Conservation (phyloP, 2,888 invertebrate species). For the Rhamphomyia laevipes region DNA sequence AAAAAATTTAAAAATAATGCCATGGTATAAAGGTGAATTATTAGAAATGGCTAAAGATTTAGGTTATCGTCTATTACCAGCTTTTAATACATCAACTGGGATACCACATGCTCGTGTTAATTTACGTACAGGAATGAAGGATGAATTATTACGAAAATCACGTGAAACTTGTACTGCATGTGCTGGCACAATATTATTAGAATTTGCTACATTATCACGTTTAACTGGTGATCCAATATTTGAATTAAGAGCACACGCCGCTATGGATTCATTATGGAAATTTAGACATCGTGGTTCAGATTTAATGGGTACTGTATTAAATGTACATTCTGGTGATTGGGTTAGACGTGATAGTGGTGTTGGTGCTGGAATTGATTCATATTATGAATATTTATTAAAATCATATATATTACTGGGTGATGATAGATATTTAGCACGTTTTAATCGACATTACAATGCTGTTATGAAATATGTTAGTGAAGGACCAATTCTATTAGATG, state of each 20-base stretch:
- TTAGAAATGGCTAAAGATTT: constrained; percentile 84
- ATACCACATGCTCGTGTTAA: constrained; percentile 95
- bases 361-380: constrained; percentile 98
- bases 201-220: constrained; percentile 91
- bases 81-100: constrained; percentile 95
- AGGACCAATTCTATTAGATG: constrained; percentile 89
- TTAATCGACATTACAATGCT: constrained; percentile 90
- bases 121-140: constrained; percentile 69
- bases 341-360: constrained; percentile 92
- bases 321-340: constrained; percentile 98
- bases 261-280: constrained; percentile 96
- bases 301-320: constrained; percentile 93
- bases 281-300: constrained; percentile 80
- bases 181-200: constrained; percentile 94
- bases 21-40: constrained; percentile 81
- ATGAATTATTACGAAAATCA: constrained; percentile 56
- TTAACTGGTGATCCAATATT: constrained; percentile 84
- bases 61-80: constrained; percentile 85
- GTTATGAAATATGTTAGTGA: constrained; percentile 92
- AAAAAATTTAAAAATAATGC: constrained; percentile 57
- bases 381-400: constrained; percentile 96
- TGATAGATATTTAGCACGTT: constrained; percentile 83
- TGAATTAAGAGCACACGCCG: constrained; percentile 87
- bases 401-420: constrained; percentile 93
- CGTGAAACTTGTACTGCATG: constrained; percentile 96